Evolutionary conservation across 2,113 vertebrate species (phyloP), one percentile per base, ranked within the genome.

Genomic region (Anser brachyrhynchus): DNA sequence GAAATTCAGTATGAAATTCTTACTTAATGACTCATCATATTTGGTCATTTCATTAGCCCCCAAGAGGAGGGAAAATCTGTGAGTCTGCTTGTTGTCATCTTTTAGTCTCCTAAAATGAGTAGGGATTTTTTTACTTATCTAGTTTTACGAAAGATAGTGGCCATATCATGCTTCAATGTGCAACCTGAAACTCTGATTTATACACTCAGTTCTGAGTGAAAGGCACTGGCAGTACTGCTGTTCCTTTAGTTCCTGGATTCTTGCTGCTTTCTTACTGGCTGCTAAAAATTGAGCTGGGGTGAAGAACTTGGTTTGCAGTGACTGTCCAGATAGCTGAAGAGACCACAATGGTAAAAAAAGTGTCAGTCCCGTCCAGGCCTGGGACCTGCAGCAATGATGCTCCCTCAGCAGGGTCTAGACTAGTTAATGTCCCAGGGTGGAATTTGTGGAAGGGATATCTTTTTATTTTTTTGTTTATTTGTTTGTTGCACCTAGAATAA

Each of bases 371-470:
- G 52, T 23, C 18, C 41, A 55, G 19, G 41, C 18, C 23, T n/a
- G 33, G 54, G 55, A 33, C 11, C 23, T 22, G 10, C 2, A 46
- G 54, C 71, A 73, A 41, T 1, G 1, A 29, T 10, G 28, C 19
- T 61, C 19, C 20, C 11, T 33, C 0, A 0, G 4, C 10, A n/a
- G 79, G 9, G 11, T 62, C 46, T 41, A 84, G 5, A 37, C 6
- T 31, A 88, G 35, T 26, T 39, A 49, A n/a, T 13, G 28, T 39
- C 41, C 28, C 14, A 21, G 15, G 31, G 12, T 59, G 21, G 37
- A 82, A 58, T 41, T 61, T 62, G 7, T n/a, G 57, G 20, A 15
- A 49, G 46, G 46, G 20, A 49, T 25, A 51, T 51, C 12, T 62
- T 26, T 59, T 59, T 58, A 20, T 33, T n/a, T 35, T 17, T 70